A percentile compares a stretch with the other conserved stretches of the same genome.
phyloP scores from a whole-genome alignment of 2,797 vertebrate species.

The Chaunax sp. region DNA sequence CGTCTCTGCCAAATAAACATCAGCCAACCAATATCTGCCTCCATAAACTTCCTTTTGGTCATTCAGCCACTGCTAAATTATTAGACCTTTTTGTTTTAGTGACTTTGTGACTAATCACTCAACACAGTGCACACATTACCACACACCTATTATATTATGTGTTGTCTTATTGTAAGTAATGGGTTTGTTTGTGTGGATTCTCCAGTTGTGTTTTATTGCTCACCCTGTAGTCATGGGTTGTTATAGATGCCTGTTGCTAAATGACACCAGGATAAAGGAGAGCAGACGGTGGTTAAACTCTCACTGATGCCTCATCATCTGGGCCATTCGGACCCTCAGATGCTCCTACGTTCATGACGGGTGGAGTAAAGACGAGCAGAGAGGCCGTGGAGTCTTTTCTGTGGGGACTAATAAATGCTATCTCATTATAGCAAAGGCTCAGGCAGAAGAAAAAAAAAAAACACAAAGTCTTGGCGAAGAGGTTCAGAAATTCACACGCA shows the following conservation, averaged over 20 bases:
- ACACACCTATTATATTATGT: neutral
- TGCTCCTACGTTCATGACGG: slow-evolving; percentile 9
- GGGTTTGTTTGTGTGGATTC: neutral
- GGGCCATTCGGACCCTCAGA: slow-evolving; percentile 26
- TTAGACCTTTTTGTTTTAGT: too few species aligned
- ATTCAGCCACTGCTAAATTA: too few species aligned
- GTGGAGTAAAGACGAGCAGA: neutral
- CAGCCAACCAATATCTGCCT: neutral
- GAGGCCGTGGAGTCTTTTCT: slow-evolving; percentile 12
- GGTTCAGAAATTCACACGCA: slow-evolving; percentile 33
- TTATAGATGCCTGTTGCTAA: neutral
- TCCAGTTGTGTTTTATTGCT: too few species aligned
- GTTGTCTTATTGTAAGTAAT: neutral
- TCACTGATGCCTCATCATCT: slow-evolving; percentile 20
- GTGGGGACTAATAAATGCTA: slow-evolving; percentile 19
- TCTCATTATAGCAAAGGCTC: slow-evolving; percentile 21
- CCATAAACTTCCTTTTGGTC: slow-evolving; percentile 1
- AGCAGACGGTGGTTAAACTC: slow-evolving; percentile 5
- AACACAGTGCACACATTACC: neutral
- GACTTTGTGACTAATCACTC: too few species aligned
- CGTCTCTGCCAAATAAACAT: too few species aligned
- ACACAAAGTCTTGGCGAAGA: slow-evolving; percentile 19
- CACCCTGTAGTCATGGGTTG: neutral
- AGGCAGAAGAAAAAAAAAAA: neutral
- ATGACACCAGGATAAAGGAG: slow-evolving; percentile 30